Conservation (phyloP, 2,888 invertebrate genomes). For the Neoaliturus tenellus region DNA sequence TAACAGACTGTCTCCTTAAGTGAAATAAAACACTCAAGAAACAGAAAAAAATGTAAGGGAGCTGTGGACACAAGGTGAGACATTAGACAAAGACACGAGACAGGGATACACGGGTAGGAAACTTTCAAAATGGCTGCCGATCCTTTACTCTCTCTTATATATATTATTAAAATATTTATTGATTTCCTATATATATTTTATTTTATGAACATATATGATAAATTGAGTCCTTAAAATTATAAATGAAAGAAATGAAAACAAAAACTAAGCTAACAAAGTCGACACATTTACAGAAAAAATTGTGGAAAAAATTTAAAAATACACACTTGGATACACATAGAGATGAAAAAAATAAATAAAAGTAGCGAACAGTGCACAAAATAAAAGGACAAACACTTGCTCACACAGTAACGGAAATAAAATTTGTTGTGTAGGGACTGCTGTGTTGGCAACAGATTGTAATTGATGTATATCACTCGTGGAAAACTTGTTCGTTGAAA, state of each 20-base stretch:
- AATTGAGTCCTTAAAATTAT: slow-evolving; percentile 38
- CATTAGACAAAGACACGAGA: slow-evolving; percentile 60
- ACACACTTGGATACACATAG: slow-evolving; percentile 66
- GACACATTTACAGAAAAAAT: slow-evolving; percentile 57
- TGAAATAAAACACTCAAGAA: slow-evolving; percentile 52
- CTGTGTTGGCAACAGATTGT: neutral
- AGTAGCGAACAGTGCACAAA: slow-evolving; percentile 60
- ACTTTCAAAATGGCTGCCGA: slow-evolving; percentile 66
- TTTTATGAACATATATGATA: slow-evolving; percentile 17
- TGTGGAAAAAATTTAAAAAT: slow-evolving; percentile 67
- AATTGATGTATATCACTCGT: neutral
- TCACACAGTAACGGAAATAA: slow-evolving; percentile 76
- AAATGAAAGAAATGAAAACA: slow-evolving; percentile 53
- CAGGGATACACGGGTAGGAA: slow-evolving; percentile 59
- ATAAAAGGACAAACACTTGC: slow-evolving; percentile 68
- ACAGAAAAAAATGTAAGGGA: slow-evolving; percentile 40
- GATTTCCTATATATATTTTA: slow-evolving; percentile 12
- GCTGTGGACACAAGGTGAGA: slow-evolving; percentile 44
- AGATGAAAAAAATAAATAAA: slow-evolving; percentile 57
- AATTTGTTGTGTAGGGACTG: neutral
- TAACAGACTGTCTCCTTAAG: slow-evolving; percentile 45
- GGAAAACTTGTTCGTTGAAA: no score
- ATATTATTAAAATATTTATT: slow-evolving; percentile 8
- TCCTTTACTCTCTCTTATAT: slow-evolving; percentile 27
- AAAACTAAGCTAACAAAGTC: slow-evolving; percentile 60